Base-by-base conservation (phyloP, 1,140 invertebrate genomes). In the Penaeus chinensis region DNA sequence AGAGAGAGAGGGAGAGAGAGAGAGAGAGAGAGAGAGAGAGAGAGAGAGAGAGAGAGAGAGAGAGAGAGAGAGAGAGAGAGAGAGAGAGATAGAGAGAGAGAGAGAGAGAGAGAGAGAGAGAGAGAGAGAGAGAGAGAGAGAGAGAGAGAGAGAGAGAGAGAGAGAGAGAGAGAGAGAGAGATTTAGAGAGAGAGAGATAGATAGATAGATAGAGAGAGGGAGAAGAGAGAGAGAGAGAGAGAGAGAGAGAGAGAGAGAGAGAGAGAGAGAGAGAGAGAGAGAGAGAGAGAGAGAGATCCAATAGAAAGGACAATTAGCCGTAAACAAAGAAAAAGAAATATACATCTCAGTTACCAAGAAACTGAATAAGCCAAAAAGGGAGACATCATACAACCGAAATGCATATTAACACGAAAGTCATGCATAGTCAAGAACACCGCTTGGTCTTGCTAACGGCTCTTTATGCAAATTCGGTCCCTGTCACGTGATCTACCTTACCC, bases 21-120 rank as follows among this genome's bases (percentile, higher is more conserved):
- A 18, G 32, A 18, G 20, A 71, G 13, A 32, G 11, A 24, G 16
- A 24, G 13, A 32, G 32, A 18, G 32, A 13, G 11, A 27, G 11
- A 74, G 69, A 74, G 20, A 71, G 69, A 74, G 69, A 74, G 69
- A 74, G 69, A 74, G n/a, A 74, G 69, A 74, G 69, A 74, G n/a
- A 74, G n/a, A 74, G 8, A 11, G 71, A 74, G 71, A 74, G 71
- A 32, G 71, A 32, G 24, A 74, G 27, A 74, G 71, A 27, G 24
- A 27, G 71, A 74, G 71, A 74, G 71, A 74, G 71, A 74, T 27
- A 74, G 71, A 74, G 69, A 74, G 69, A 74, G 69, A 74, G 10
- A 74, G 71, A 74, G 71, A 74, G 71, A 74, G 71, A 74, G 71
- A 74, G 71, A 74, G 71, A 74, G 71, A 74, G 71, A 74, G 71